Evolutionary conservation across 1,140 invertebrate species (phyloP).

Genomic region (Trachymyrmex septentrionalis): DNA sequence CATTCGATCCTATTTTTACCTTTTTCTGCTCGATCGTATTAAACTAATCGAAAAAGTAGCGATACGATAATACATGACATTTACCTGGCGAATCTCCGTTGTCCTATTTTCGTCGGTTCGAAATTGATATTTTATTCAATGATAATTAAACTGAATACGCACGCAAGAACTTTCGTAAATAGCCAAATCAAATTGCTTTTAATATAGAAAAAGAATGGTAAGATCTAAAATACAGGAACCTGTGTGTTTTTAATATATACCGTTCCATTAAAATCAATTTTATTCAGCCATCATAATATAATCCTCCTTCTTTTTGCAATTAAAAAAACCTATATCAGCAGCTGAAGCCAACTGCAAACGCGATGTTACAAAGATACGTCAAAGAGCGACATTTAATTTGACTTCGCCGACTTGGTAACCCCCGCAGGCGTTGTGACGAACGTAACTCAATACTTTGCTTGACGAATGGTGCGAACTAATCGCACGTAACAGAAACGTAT

Average conservation of each 20-base stretch:
- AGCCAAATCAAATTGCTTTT: constrained; percentile 13
- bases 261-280: constrained; percentile 2
- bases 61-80: constrained; percentile 47
- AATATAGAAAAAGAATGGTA: not conserved
- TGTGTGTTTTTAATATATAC: not conserved
- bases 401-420: constrained; percentile 13
- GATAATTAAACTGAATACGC: constrained; percentile 19
- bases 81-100: constrained; percentile 1
- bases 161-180: not conserved
- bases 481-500: not conserved
- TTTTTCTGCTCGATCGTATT: not conserved
- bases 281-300: not conserved
- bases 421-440: not conserved
- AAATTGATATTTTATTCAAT: constrained; percentile 43
- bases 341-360: constrained; percentile 6
- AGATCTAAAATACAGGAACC: constrained; percentile 19
- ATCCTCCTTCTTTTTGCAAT: not conserved
- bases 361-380: not conserved
- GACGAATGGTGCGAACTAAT: constrained; percentile 21
- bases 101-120: constrained; percentile 16
- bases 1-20: constrained; percentile 11
- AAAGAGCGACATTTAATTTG: constrained; percentile 45
- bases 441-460: constrained; percentile 24
- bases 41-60: constrained; percentile 19
- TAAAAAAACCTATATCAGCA: not conserved